Evolutionary conservation across 2,888 invertebrate genomes (phyloP).

Genomic region (Ellobium chinense): DNA sequence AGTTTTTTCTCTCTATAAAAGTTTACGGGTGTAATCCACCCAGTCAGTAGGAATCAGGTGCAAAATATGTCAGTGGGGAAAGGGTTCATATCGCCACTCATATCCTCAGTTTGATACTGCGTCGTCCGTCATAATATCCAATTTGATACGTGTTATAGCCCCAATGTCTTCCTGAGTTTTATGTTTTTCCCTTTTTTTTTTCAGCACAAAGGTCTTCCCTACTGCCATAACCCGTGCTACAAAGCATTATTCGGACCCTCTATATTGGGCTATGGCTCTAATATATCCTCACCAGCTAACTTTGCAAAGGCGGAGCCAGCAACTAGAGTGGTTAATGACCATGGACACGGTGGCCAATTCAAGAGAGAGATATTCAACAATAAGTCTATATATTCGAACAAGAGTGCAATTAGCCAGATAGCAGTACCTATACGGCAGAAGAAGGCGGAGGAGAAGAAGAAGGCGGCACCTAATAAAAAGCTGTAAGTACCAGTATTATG

Average conservation of each 20-base stretch:
- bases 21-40: no score
- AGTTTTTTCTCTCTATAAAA: no score
- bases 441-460: neutral
- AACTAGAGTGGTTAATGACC: slow-evolving; percentile 31
- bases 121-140: no score
- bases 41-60: no score
- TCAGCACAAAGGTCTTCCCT: slow-evolving; percentile 90
- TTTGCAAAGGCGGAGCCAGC: slow-evolving; percentile 49
- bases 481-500: no score
- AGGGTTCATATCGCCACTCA: no score
- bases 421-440: no score
- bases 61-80: no score
- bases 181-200: no score
- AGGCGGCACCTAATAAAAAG: neutral
- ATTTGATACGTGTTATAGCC: no score
- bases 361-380: slow-evolving; percentile 48
- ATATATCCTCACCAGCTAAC: slow-evolving; percentile 70
- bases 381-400: neutral
- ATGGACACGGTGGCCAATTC: slow-evolving; percentile 29
- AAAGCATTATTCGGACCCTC: slow-evolving; percentile 90
- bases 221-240: slow-evolving; percentile 91
- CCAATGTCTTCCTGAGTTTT: no score
- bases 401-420: neutral
- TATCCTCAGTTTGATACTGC: no score
- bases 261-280: slow-evolving; percentile 87